Percentiles rank a stretch among this genome's conserved stretches.
phyloP scores from a whole-genome alignment of 2,888 invertebrate genomes.

The Neoitamus cyanurus region DNA sequence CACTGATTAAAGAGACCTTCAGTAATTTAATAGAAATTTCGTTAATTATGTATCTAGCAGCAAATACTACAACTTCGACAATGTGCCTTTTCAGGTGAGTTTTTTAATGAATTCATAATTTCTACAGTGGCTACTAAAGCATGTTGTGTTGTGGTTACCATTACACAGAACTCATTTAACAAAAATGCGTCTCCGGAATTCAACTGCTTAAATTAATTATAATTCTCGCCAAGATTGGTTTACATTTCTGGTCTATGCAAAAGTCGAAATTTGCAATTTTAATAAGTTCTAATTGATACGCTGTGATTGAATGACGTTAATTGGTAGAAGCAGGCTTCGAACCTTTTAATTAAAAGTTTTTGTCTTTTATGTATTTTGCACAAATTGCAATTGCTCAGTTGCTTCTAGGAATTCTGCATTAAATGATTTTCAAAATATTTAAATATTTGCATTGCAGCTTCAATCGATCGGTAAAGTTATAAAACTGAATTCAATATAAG shows the following conservation, averaged over 20 bases:
- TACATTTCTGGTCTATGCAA: too few relatives aligned
- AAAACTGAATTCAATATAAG: too few relatives aligned
- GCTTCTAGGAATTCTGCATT: too few relatives aligned
- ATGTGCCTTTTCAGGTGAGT: not conserved
- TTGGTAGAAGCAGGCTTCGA: not conserved
- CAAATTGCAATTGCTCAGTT: too few relatives aligned
- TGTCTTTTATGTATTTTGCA: not conserved
- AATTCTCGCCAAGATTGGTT: not conserved
- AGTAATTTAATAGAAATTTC: not conserved
- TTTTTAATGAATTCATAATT: too few relatives aligned
- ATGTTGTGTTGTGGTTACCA: too few relatives aligned
- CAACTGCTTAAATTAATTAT: not conserved
- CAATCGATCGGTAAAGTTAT: too few relatives aligned
- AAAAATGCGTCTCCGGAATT: too few relatives aligned
- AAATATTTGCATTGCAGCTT: too few relatives aligned
- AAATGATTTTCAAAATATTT: too few relatives aligned
- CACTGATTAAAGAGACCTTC: not conserved
- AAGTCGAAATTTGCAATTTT: not conserved
- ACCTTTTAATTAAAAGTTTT: not conserved
- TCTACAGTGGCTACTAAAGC: too few relatives aligned
- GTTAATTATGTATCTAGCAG: not conserved
- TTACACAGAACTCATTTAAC: too few relatives aligned
- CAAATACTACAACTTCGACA: not conserved
- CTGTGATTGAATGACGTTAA: not conserved
- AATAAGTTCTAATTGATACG: not conserved